A percentile compares a stretch with the other conserved stretches of the same genome.
These are phyloP conservation scores for Calidris pugnax DNA, from an alignment of 2,113 vertebrate species.

Conservation along the genomic window DNA sequence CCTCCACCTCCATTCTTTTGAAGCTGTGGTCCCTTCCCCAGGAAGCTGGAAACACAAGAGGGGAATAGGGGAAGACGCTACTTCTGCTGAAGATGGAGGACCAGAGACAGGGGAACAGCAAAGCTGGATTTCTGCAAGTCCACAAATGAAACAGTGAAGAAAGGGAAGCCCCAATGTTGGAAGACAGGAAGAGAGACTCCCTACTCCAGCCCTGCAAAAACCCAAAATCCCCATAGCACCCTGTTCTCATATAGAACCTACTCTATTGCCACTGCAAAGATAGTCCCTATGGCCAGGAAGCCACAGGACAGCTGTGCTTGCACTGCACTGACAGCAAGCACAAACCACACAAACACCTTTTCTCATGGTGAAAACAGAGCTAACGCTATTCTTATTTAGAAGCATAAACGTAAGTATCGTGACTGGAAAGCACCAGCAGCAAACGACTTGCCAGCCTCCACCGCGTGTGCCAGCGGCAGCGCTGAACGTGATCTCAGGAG, in stretches of 20 bases:
- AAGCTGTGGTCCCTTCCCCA: background rate
- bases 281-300: background rate
- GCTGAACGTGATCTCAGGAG: background rate
- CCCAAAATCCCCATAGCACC: background rate
- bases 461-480: fast-evolving
- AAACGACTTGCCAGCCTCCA: background rate
- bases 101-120: fast-evolving
- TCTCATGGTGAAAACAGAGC: background rate
- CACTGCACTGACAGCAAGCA: background rate
- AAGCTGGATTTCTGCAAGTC: background rate
- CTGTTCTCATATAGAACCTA: background rate
- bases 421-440: background rate
- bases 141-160: background rate
- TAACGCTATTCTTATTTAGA: background rate
- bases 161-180: background rate
- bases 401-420: background rate
- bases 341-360: background rate
- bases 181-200: background rate
- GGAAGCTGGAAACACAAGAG: background rate
- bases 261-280: background rate
- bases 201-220: background rate
- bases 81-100: background rate
- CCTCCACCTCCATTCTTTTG: background rate
- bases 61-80: fast-evolving
- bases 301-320: too few relatives aligned